Conservation (phyloP, 2,113 vertebrate genomes). For the Ascaphus truei region DNA sequence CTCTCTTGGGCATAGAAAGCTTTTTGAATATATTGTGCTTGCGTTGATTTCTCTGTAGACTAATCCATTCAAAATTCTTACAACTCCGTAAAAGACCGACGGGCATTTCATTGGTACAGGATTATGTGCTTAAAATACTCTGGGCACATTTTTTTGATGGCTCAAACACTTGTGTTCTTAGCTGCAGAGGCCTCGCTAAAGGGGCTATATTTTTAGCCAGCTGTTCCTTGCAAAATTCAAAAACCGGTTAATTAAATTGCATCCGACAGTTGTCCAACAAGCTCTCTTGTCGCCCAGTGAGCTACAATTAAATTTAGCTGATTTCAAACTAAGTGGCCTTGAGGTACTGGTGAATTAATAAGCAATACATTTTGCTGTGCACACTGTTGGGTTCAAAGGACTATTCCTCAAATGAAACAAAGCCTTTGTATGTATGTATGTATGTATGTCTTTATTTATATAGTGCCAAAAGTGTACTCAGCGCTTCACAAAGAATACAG, state of each 20-base stretch:
- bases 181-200: slow-evolving; percentile 40
- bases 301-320: slow-evolving; percentile 22
- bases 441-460: too few relatives aligned
- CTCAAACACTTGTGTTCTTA: slow-evolving; percentile 28
- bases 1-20: too few relatives aligned
- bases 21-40: slow-evolving; percentile 2
- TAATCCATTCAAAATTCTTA: slow-evolving; percentile 28
- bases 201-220: slow-evolving; percentile 40
- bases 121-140: slow-evolving; percentile 40
- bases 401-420: too few relatives aligned
- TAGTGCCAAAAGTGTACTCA: too few relatives aligned
- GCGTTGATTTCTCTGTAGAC: neutral
- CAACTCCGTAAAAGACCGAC: slow-evolving; percentile 1
- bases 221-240: slow-evolving; percentile 46
- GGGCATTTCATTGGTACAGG: neutral
- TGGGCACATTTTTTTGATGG: slow-evolving; percentile 10
- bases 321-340: slow-evolving; percentile 9
- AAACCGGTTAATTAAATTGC: slow-evolving; percentile 44
- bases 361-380: neutral
- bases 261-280: slow-evolving; percentile 37
- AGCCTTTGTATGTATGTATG: too few relatives aligned
- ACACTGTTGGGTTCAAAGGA: too few relatives aligned
- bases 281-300: slow-evolving; percentile 30
- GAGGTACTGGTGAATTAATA: neutral
- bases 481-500: too few relatives aligned